Evolutionary conservation across 2,113 vertebrate genomes (phyloP), one percentile per base, ranked within the genome.

Genomic region (Pelecanus crispus): DNA sequence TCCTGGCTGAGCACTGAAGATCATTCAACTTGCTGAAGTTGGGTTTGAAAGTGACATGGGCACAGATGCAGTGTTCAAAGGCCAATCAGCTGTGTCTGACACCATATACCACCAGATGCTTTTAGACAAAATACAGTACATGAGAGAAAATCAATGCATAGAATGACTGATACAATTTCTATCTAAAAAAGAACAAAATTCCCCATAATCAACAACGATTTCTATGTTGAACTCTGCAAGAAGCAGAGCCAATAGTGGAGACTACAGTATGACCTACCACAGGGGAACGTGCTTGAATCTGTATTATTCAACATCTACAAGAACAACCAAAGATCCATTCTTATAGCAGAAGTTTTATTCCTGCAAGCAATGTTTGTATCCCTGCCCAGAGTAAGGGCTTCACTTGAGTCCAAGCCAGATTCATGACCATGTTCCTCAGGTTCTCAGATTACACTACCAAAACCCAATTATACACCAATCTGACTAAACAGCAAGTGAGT

Each of bases 21-120:
- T 95, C 70, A 91, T 91, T 94, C 93, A 87, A 90, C 89, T 94
- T 93, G 83, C 91, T 95, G 77, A 91, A 95, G 77, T 67, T 92
- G 29, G 49, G 73, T 92, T 85, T 92, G 89, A 95, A 97, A 95
- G 92, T 79, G 89, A 91, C 95, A 95, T 9, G 91, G 91, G 94
- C 94, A 91, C 96, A 96, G 94, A 96, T 95, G 95, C 45, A 6
- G 61, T 95, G 94, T 95, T 97, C 95, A 97, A 97, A 96, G 95
- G 94, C 94, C 95, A 96, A 94, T 97, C 89, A 95, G 84, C 87
- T 95, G 94, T 81, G 94, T 95, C 91, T 97, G 94, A 95, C 94
- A 95, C 96, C 90, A 89, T 62, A 65, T 79, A 91, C 61, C 56
- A 49, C 78, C 94, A 95, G 94, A 95, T 95, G 96, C 87, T 94